phyloP scores from a whole-genome alignment of 2,797 vertebrate species.

The Harpagifer antarcticus region DNA sequence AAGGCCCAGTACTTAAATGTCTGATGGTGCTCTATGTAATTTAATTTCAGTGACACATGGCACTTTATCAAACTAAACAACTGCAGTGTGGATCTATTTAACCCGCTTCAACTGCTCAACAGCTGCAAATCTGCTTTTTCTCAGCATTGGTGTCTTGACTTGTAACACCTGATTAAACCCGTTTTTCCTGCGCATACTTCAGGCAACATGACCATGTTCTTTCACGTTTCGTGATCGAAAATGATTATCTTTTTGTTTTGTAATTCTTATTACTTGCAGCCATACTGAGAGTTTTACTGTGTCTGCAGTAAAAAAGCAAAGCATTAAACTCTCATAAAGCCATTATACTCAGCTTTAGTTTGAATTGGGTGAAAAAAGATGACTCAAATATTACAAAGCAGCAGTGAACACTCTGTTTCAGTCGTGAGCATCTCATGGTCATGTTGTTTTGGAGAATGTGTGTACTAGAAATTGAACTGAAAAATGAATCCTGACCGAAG shows the following conservation, averaged over 20 bases:
- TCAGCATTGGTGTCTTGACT: slow-evolving; percentile 8
- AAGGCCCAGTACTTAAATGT: slow-evolving; percentile 1
- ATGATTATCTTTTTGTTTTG: background rate
- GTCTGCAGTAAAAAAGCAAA: background rate
- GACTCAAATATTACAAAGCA: background rate
- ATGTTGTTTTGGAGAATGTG: slow-evolving; percentile 48
- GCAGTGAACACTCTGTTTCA: background rate
- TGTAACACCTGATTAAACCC: background rate
- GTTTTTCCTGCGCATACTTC: slow-evolving; percentile 28
- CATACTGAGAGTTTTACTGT: background rate
- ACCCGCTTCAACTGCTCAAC: slow-evolving; percentile 43
- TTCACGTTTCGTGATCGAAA: background rate
- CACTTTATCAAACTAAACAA: slow-evolving; percentile 26
- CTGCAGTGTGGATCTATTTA: slow-evolving; percentile 70
- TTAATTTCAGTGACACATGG: background rate
- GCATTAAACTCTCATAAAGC: background rate
- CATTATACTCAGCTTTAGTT: background rate
- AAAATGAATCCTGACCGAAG: slow-evolving; percentile 11
- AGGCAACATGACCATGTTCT: slow-evolving; percentile 51
- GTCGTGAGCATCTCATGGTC: slow-evolving; percentile 49
- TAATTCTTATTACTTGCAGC: background rate
- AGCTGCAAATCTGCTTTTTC: slow-evolving; percentile 38
- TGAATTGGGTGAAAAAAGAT: background rate
- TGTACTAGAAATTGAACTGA: slow-evolving; percentile 7
- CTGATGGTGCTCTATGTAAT: background rate